A percentile compares a stretch with the other conserved stretches of the same genome.
Evolutionary conservation across 2,888 invertebrate species (phyloP).

Genomic region (Philhelius pedissequus): DNA sequence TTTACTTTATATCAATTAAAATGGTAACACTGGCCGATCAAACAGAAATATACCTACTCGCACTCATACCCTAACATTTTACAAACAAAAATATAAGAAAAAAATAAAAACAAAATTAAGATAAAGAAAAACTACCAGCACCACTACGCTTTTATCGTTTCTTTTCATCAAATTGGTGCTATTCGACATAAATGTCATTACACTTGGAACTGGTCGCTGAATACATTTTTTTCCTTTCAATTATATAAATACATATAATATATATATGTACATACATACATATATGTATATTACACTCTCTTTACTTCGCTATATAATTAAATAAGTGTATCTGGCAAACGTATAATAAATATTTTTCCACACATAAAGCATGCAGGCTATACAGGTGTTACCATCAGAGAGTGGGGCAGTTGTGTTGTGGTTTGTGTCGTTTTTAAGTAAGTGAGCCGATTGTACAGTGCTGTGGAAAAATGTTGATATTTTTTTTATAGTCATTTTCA

Average conservation of each 20-base stretch:
- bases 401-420: background rate
- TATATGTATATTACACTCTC: conserved; percentile 26
- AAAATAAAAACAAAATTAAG: background rate
- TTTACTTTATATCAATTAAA: background rate
- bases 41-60: background rate
- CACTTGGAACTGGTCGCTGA: conserved; percentile 55
- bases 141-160: conserved; percentile 26
- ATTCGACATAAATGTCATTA: conserved; percentile 49
- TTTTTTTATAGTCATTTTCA: no score
- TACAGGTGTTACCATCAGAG: conserved; percentile 11
- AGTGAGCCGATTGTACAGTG: background rate
- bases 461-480: background rate
- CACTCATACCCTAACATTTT: background rate
- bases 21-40: background rate
- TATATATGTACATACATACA: conserved; percentile 13
- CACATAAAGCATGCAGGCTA: background rate
- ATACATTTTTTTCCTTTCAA: conserved; percentile 22
- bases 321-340: conserved; percentile 7
- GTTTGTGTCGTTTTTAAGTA: background rate
- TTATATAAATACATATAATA: conserved; percentile 6
- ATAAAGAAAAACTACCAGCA: background rate
- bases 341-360: conserved; percentile 27
- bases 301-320: conserved; percentile 40
- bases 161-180: conserved; percentile 17
- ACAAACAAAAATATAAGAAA: background rate